Conservation (phyloP, 2,888 invertebrate species). For the Microctonus hyperodae region DNA sequence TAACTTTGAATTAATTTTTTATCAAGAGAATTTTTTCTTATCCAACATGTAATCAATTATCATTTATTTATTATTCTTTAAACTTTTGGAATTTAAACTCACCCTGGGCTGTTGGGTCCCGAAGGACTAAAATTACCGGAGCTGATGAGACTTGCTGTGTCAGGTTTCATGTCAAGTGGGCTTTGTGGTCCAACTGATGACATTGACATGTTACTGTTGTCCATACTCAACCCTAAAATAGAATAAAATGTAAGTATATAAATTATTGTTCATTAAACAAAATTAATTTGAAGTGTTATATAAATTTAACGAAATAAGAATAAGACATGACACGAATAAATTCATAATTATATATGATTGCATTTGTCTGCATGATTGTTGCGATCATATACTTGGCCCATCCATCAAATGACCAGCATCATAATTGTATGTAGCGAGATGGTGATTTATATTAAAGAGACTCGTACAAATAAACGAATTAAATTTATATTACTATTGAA, state of each 20-base stretch:
- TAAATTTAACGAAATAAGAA: too few species aligned
- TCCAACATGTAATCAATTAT: background rate
- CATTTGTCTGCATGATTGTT: conserved; percentile 42
- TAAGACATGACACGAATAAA: background rate
- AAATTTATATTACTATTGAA: conserved; percentile 32
- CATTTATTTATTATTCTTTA: background rate
- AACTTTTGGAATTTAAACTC: conserved; percentile 38
- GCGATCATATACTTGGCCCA: conserved; percentile 15
- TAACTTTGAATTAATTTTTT: too few species aligned
- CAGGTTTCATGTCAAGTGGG: conserved; percentile 89
- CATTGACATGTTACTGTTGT: conserved; percentile 73
- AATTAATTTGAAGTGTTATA: background rate
- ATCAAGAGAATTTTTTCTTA: too few species aligned
- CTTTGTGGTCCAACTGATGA: conserved; percentile 80
- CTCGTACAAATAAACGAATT: conserved; percentile 33
- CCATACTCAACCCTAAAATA: conserved; percentile 80
- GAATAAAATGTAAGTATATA: too few species aligned
- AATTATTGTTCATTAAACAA: conserved; percentile 1
- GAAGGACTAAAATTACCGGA: conserved; percentile 71
- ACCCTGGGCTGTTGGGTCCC: conserved; percentile 70
- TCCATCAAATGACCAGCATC: conserved; percentile 44
- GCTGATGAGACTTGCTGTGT: conserved; percentile 76
- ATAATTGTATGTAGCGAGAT: conserved; percentile 34
- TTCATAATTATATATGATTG: conserved; percentile 36
- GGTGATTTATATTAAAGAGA: conserved; percentile 42